These are phyloP conservation scores for Poecilia gillii DNA, from an alignment of 2,797 vertebrate genomes.

Conservation along the genomic window DNA sequence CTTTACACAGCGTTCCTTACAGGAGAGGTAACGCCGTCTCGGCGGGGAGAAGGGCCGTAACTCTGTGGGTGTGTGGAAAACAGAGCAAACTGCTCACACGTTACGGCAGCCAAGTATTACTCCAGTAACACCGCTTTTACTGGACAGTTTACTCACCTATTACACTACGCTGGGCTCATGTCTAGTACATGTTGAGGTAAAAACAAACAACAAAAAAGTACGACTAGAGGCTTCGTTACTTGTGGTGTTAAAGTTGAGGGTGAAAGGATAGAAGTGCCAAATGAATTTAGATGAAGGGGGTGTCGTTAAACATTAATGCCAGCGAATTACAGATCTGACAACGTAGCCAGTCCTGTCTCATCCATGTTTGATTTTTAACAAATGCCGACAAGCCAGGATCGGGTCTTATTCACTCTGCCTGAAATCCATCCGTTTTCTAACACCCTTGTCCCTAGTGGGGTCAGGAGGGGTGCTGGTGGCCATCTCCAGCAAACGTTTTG, in stretches of 20 bases:
- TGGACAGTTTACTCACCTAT: not conserved
- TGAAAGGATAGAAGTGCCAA: not conserved
- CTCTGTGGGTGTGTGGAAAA: not conserved
- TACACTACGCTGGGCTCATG: not conserved
- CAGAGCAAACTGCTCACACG: not conserved
- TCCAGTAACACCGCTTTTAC: not conserved
- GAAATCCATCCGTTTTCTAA: no score
- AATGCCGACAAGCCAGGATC: not conserved
- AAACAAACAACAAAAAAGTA: not conserved
- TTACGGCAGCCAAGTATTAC: not conserved
- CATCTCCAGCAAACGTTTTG: no score
- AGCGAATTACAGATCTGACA: conserved; percentile 6
- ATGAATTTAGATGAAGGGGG: conserved; percentile 1
- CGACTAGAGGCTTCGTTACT: not conserved
- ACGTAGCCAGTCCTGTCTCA: not conserved
- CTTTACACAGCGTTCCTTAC: conserved; percentile 2
- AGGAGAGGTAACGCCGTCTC: conserved; percentile 1
- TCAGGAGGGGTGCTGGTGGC: no score
- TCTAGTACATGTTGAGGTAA: not conserved
- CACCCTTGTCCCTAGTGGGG: no score
- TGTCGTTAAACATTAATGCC: conserved; percentile 21
- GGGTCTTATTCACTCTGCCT: conserved; percentile 2
- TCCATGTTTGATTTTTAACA: not conserved
- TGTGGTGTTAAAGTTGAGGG: not conserved
- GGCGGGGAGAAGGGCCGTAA: not conserved